A percentile compares a stretch with the other conserved stretches of the same genome.
These are phyloP conservation scores for Drosophila triauraria DNA, from an alignment of 1,140 invertebrate species.

Conservation along the genomic window DNA sequence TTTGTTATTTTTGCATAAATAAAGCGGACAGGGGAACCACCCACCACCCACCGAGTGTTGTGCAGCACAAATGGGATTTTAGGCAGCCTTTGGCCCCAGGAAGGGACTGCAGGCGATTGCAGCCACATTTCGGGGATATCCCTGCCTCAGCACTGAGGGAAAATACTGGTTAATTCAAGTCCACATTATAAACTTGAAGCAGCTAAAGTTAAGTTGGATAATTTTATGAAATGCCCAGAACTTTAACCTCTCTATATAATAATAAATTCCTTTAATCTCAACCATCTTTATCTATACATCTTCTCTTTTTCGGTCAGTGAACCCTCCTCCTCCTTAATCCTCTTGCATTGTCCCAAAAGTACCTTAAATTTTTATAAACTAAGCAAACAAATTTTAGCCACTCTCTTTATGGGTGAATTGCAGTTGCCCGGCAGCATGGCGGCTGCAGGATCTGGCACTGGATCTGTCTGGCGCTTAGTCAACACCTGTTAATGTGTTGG, in stretches of 20 bases:
- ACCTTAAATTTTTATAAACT: slow-evolving; percentile 78
- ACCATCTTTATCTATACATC: too few species aligned
- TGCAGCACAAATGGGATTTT: slow-evolving; percentile 78
- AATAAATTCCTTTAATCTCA: too few species aligned
- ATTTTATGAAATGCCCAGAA: not conserved
- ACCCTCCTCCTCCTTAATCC: not conserved
- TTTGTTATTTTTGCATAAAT: slow-evolving; percentile 84
- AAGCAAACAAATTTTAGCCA: slow-evolving; percentile 71
- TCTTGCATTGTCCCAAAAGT: slow-evolving; percentile 46
- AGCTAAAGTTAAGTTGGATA: not conserved
- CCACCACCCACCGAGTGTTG: slow-evolving; percentile 21
- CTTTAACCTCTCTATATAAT: not conserved
- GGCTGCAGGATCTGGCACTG: not conserved
- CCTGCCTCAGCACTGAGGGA: slow-evolving; percentile 26
- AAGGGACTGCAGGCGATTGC: slow-evolving; percentile 30
- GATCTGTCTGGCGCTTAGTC: slow-evolving; percentile 67
- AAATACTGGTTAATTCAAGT: not conserved
- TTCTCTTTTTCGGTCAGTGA: slow-evolving; percentile 23
- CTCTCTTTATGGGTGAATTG: slow-evolving; percentile 40
- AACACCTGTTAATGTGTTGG: slow-evolving; percentile 79
- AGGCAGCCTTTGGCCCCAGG: slow-evolving; percentile 43
- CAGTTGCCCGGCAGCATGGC: not conserved
- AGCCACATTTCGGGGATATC: slow-evolving; percentile 59
- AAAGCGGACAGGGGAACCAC: slow-evolving; percentile 39
- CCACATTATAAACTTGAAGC: accelerated